Conservation (phyloP, 1,140 invertebrate species). For the Drosophila kurseongensis region DNA sequence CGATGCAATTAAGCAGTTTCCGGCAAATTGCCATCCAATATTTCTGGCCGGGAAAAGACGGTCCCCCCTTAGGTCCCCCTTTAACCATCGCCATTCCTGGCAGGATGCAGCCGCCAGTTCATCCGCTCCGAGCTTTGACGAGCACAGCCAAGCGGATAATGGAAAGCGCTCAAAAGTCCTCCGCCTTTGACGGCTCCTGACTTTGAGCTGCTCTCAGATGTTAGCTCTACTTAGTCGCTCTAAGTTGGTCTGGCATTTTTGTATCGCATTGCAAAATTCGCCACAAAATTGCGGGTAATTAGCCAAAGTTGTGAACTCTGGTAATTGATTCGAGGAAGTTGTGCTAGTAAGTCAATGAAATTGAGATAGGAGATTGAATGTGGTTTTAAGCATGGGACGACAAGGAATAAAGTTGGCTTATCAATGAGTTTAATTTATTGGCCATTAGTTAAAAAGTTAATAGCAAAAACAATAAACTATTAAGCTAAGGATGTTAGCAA, state of each 20-base stretch:
- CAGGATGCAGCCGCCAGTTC: constrained; percentile 43
- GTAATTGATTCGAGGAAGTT: constrained; percentile 27
- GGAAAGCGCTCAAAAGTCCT: constrained; percentile 47
- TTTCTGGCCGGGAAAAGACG: constrained; percentile 39
- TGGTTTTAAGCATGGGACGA: not conserved
- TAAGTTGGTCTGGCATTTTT: constrained; percentile 36
- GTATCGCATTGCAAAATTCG: constrained; percentile 30
- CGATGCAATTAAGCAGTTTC: constrained; percentile 77
- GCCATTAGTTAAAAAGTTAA: not conserved
- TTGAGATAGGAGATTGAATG: constrained; percentile 18
- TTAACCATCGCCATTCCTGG: constrained; percentile 2
- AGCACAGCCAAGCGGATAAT: constrained; percentile 53
- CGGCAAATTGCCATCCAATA: constrained; percentile 64
- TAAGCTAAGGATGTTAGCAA: no score
- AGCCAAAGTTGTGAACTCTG: constrained; percentile 33
- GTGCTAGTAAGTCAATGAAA: constrained; percentile 4
- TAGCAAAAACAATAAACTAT: no score
- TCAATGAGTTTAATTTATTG: not conserved
- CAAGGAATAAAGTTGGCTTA: not conserved
- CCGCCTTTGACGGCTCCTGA: constrained; percentile 41
- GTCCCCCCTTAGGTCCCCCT: not conserved
- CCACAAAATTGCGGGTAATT: constrained; percentile 41
- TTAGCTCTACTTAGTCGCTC: constrained; percentile 11
- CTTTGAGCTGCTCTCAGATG: constrained; percentile 30
- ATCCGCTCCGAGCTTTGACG: constrained; percentile 45